Conservation (phyloP, 2,888 invertebrate genomes). For the Sphaeridia pumilis region DNA sequence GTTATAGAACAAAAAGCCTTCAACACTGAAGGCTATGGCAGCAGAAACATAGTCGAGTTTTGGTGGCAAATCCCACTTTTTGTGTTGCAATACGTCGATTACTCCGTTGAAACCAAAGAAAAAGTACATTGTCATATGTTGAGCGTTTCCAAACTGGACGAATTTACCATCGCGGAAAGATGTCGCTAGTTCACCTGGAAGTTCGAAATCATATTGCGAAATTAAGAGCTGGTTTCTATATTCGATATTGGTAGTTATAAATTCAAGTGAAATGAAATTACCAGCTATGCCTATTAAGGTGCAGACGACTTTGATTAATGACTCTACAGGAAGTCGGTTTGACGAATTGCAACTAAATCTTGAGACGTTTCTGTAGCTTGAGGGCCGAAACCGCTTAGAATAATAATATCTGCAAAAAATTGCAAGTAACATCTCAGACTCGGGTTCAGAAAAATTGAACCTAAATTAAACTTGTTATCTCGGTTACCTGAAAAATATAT, state of each 20-base stretch:
- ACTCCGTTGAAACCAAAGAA: conserved; percentile 43
- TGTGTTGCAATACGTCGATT: conserved; percentile 40
- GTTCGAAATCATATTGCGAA: neutral
- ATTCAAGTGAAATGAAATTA: too few species aligned
- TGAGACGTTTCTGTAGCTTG: conserved; percentile 27
- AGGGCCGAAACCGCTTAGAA: conserved; percentile 30
- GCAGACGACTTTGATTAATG: conserved; percentile 37
- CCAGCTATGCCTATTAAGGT: conserved; percentile 37
- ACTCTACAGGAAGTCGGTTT: conserved; percentile 35
- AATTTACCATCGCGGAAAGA: conserved; percentile 39
- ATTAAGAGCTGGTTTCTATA: neutral
- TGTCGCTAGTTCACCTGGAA: conserved; percentile 38
- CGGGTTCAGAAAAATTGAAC: too few species aligned
- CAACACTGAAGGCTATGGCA: conserved; percentile 41
- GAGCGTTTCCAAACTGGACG: conserved; percentile 37
- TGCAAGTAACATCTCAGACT: too few species aligned
- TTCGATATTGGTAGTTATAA: neutral
- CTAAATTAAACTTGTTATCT: too few species aligned
- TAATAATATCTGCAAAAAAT: conserved; percentile 33
- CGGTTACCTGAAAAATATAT: conserved; percentile 37
- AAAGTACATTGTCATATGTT: conserved; percentile 46
- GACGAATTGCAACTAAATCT: conserved; percentile 26
- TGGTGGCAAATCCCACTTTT: conserved; percentile 38
- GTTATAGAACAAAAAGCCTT: conserved; percentile 43
- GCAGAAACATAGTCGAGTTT: conserved; percentile 41